Conservation (phyloP, 2,888 invertebrate species). For the Vesta saturnalis region DNA sequence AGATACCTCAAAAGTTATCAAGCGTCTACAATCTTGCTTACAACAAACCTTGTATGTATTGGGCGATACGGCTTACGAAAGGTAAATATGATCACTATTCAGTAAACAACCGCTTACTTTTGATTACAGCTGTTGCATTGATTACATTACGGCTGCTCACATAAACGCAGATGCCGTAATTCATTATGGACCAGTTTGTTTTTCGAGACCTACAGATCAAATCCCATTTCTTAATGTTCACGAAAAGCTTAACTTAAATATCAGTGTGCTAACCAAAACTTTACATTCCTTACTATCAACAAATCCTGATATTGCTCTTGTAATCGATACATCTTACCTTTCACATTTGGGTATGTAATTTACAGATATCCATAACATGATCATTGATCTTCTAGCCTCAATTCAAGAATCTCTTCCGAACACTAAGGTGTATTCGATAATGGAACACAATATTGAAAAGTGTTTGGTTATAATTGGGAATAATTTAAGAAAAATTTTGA, state of each 20-base stretch:
- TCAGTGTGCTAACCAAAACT: constrained; percentile 58
- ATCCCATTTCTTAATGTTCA: constrained; percentile 82
- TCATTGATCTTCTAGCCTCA: too few relatives aligned
- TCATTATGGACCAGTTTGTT: constrained; percentile 92
- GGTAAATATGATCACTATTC: constrained; percentile 66
- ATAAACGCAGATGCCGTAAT: constrained; percentile 85
- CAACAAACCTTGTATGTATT: constrained; percentile 77
- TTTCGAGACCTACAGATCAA: constrained; percentile 74
- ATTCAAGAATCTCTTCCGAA: too few relatives aligned
- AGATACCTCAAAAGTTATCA: constrained; percentile 74
- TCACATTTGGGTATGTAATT: constrained; percentile 66
- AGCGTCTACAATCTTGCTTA: constrained; percentile 62
- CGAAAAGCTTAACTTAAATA: constrained; percentile 69
- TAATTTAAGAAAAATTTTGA: constrained; percentile 64
- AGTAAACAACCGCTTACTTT: constrained; percentile 45
- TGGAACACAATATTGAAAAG: background rate
- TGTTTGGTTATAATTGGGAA: constrained; percentile 66
- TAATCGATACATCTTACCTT: constrained; percentile 76
- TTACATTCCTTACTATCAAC: constrained; percentile 57
- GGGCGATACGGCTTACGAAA: constrained; percentile 92
- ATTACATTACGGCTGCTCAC: constrained; percentile 90
- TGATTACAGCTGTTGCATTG: constrained; percentile 83
- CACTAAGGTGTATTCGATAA: too few relatives aligned
- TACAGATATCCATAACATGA: too few relatives aligned
- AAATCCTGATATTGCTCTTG: constrained; percentile 65